phyloP scores from a whole-genome alignment of 92 coral and sea anemone species.

The Palythoa grandis region DNA sequence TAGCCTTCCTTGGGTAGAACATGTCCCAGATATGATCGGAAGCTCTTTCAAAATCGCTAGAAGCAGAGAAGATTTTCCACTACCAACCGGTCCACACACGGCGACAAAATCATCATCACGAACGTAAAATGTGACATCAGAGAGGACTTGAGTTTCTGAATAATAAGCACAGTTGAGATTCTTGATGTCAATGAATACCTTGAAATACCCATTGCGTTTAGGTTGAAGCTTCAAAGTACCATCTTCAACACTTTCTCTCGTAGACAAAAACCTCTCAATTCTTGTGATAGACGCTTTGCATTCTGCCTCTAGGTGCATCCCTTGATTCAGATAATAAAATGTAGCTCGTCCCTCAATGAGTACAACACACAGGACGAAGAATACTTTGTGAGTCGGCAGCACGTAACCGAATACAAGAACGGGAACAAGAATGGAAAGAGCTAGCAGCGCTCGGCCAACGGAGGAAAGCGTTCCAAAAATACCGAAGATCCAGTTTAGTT shows the following conservation, averaged over 20 bases:
- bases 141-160: not conserved
- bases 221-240: not conserved
- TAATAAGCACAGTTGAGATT: not conserved
- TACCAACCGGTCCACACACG: slow-evolving; percentile 11
- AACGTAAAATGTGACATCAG: not conserved
- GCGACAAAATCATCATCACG: not conserved
- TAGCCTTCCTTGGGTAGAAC: too few relatives aligned
- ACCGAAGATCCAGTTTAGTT: slow-evolving; percentile 12
- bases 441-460: not conserved
- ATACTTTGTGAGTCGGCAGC: not conserved
- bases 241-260: not conserved
- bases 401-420: not conserved
- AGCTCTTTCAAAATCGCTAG: too few relatives aligned
- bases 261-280: not conserved
- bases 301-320: slow-evolving; percentile 7
- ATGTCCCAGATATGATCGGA: too few relatives aligned
- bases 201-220: too few relatives aligned
- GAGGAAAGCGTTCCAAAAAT: not conserved
- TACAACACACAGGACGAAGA: not conserved
- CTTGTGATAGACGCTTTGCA: slow-evolving; percentile 3
- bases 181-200: not conserved
- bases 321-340: not conserved
- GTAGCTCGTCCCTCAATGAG: not conserved
- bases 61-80: slow-evolving; percentile 17
- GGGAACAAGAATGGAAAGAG: not conserved